Percentiles rank a stretch among this genome's conserved stretches.
These are phyloP conservation scores for Tetragonula carbonaria DNA, from an alignment of 2,888 invertebrate genomes.

Conservation along the genomic window DNA sequence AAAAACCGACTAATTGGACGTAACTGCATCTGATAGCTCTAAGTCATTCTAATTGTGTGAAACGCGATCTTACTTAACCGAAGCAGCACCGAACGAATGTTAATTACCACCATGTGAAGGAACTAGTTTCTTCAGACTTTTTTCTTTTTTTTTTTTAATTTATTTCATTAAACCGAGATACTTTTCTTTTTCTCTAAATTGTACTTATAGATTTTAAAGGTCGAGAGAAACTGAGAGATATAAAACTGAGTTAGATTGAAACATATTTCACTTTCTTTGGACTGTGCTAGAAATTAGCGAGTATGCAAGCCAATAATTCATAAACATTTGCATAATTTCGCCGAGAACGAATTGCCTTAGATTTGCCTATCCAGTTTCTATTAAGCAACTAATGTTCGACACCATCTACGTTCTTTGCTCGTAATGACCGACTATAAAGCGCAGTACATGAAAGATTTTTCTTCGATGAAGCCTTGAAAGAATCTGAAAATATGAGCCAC, in stretches of 20 bases:
- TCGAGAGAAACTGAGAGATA: too few relatives aligned
- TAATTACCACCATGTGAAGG: not conserved
- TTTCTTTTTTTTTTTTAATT: too few relatives aligned
- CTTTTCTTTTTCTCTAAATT: not conserved
- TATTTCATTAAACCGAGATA: not conserved
- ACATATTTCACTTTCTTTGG: too few relatives aligned
- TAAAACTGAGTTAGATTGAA: too few relatives aligned
- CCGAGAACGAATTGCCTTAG: not conserved
- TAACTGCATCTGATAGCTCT: conserved; percentile 4
- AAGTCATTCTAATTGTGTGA: not conserved
- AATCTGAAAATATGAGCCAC: conserved; percentile 15
- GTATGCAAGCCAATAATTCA: not conserved
- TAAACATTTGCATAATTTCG: not conserved
- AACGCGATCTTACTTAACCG: not conserved
- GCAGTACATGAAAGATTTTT: conserved; percentile 18
- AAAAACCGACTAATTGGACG: conserved; percentile 7
- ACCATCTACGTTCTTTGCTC: conserved; percentile 13
- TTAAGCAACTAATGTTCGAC: conserved; percentile 28
- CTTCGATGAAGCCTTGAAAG: conserved; percentile 26
- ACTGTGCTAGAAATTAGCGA: not conserved
- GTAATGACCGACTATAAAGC: conserved; percentile 30
- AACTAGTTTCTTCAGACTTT: too few relatives aligned
- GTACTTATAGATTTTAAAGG: too few relatives aligned
- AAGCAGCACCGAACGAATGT: not conserved
- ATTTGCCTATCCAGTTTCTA: conserved; percentile 8